Evolutionary conservation across 1,140 invertebrate genomes (phyloP), one percentile per base, ranked within the genome.

Genomic region (Drosophila sechellia): DNA sequence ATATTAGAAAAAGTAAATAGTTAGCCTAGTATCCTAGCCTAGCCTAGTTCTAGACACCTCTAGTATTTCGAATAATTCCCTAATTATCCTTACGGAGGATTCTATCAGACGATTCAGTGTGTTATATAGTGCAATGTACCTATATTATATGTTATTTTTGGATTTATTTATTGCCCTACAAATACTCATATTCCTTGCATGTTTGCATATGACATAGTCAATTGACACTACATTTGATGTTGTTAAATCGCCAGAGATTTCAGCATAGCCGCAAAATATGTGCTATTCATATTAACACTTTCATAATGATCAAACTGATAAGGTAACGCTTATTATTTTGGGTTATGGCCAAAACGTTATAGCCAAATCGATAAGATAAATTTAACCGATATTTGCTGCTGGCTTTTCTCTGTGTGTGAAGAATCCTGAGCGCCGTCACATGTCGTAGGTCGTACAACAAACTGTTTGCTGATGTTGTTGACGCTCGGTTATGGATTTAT

Each of bases 401-500:
- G 5, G 5, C 22, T 66, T 52, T 45, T 52, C 39, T 66, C 60
- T 12, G 8, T 39, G 46, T 58, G 48, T 39, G 40, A 43, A 40
- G 4, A 25, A 22, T 50, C 25, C 31, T 12, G 50, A 75, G 53
- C 48, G 45, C 34, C 54, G 55, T 71, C 81, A 83, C 79, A 87
- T 89, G 83, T 89, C 84, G 72, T 79, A 83, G 84, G 83, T 89
- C 84, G 76, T 77, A 79, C 77, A 70, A 70, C 68, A 84, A 84
- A 89, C 87, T 77, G 80, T 89, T 83, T 87, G 83, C 55, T 84
- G 83, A 84, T 87, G 84, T 77, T 87, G 84, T 89, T 87, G 84
- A 87, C 84, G 84, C 79, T 89, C 71, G 72, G 85, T 89, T 87
- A 87, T 87, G 84, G 85, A 87, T 87, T 87, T 87, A 87, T 89